A percentile compares a stretch with the other conserved stretches of the same genome.
Evolutionary conservation across 2,888 invertebrate species (phyloP).

Genomic region (Drosophila bunnanda): DNA sequence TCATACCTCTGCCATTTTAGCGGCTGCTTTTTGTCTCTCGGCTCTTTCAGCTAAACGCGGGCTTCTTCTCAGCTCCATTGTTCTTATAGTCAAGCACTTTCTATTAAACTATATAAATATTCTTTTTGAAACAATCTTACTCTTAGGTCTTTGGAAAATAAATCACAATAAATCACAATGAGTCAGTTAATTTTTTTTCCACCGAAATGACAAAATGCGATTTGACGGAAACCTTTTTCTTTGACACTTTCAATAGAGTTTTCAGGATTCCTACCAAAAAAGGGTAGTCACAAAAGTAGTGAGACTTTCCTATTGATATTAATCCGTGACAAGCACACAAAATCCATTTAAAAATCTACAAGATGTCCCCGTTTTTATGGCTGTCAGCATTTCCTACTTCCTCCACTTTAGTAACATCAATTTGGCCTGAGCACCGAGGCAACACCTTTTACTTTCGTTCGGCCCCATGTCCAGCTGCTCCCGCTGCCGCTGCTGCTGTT

Average conservation of each 20-base stretch:
- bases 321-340: conserved; percentile 5
- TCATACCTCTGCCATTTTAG: not conserved
- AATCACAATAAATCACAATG: not conserved
- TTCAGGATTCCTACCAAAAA: too few species aligned
- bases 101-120: too few species aligned
- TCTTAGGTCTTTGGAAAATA: not conserved
- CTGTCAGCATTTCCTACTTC: conserved; percentile 30
- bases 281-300: not conserved
- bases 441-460: conserved; percentile 73
- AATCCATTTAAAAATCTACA: conserved; percentile 33
- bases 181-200: not conserved
- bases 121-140: not conserved
- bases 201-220: not conserved
- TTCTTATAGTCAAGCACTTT: not conserved
- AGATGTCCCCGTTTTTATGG: conserved; percentile 31
- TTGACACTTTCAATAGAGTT: not conserved
- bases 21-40: not conserved
- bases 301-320: not conserved
- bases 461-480: conserved; percentile 43
- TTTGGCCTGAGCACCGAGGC: conserved; percentile 41
- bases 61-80: not conserved
- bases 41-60: not conserved
- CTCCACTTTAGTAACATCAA: conserved; percentile 36
- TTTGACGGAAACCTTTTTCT: not conserved
- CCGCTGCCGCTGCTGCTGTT: conserved; percentile 2